A percentile compares a stretch with the other conserved stretches of the same genome.
Conservation (phyloP, 2,888 invertebrate genomes). For the Apoda limacodes region DNA sequence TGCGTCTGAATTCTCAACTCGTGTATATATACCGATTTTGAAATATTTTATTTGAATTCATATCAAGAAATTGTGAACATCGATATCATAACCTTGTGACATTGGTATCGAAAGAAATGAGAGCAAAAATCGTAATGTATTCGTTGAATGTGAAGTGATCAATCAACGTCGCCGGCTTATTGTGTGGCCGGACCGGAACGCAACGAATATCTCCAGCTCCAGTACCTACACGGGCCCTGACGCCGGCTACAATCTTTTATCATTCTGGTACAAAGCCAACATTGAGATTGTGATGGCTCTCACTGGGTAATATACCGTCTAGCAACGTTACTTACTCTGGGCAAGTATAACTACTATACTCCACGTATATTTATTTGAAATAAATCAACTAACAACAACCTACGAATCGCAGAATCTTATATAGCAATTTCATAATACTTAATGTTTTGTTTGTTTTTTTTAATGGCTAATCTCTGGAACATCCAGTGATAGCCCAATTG, state of each 20-base stretch:
- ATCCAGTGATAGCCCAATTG: no score
- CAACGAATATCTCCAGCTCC: slow-evolving; percentile 22
- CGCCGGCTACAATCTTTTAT: slow-evolving; percentile 45
- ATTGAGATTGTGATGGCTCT: slow-evolving; percentile 25
- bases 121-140: slow-evolving; percentile 70
- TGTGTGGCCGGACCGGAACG: slow-evolving; percentile 66
- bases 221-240: slow-evolving; percentile 31
- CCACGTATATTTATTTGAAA: no score
- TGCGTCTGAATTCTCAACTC: background rate
- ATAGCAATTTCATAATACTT: no score
- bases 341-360: no score
- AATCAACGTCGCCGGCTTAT: slow-evolving; percentile 64
- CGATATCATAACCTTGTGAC: slow-evolving; percentile 68
- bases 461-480: no score
- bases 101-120: slow-evolving; percentile 62
- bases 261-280: slow-evolving; percentile 42
- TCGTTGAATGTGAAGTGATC: slow-evolving; percentile 63
- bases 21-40: no score
- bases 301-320: no score
- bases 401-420: no score
- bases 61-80: no score
- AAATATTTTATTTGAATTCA: slow-evolving; percentile 29
- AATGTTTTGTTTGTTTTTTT: no score
- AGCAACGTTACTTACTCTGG: no score
- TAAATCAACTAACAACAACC: no score